Evolutionary conservation across 2,797 vertebrate species (phyloP).

Genomic region (Mastacembelus armatus): DNA sequence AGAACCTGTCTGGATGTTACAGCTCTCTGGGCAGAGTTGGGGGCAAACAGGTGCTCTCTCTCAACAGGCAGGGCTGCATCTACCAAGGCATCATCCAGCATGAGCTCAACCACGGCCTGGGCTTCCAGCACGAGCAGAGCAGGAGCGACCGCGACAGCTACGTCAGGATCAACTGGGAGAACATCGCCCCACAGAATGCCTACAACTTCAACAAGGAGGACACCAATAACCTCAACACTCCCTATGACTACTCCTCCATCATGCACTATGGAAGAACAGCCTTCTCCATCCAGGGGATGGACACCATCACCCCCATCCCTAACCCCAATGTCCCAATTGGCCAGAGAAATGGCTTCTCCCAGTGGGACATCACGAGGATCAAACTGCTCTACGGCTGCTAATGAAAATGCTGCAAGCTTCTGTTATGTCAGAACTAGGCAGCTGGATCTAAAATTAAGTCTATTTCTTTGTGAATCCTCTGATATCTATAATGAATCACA

Average conservation of each 20-base stretch:
- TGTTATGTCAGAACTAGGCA: background rate
- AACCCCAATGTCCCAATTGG: slow-evolving; percentile 34
- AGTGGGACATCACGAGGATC: slow-evolving; percentile 56
- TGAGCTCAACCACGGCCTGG: slow-evolving; percentile 77
- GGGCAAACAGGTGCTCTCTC: slow-evolving; percentile 79
- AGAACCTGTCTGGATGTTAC: slow-evolving; percentile 67
- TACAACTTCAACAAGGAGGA: slow-evolving; percentile 73
- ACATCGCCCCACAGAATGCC: slow-evolving; percentile 53
- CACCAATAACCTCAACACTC: slow-evolving; percentile 79
- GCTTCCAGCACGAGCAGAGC: slow-evolving; percentile 80
- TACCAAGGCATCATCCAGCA: slow-evolving; percentile 76
- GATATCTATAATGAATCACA: background rate
- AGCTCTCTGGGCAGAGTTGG: slow-evolving; percentile 76
- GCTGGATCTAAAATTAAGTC: background rate
- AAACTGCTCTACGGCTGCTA: slow-evolving; percentile 43
- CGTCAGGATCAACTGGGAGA: slow-evolving; percentile 79
- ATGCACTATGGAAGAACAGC: slow-evolving; percentile 80
- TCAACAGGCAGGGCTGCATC: slow-evolving; percentile 76
- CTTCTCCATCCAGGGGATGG: slow-evolving; percentile 40
- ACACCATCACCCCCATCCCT: slow-evolving; percentile 59
- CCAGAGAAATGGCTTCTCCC: slow-evolving; percentile 50
- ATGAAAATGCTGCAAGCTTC: background rate
- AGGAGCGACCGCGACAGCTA: slow-evolving; percentile 80
- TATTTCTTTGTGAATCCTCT: background rate
- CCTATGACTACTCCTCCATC: slow-evolving; percentile 81